Conservation (phyloP, 1,140 invertebrate species). For the Bombus huntii region DNA sequence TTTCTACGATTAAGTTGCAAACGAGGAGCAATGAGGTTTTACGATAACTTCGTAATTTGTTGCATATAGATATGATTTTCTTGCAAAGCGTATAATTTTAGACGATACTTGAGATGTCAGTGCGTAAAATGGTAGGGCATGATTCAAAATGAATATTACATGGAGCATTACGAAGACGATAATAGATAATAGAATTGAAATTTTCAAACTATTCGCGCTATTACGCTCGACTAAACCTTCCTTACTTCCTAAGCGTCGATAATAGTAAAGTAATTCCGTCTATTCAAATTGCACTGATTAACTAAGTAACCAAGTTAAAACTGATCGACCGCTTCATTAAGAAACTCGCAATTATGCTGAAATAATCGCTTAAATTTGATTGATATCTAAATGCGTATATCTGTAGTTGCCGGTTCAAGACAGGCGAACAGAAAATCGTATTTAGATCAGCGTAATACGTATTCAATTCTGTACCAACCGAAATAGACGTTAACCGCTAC, state of each 20-base stretch:
- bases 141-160: too few species aligned
- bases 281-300: background rate
- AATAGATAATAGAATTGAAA: background rate
- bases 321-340: background rate
- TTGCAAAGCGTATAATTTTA: background rate
- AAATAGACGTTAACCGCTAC: constrained; percentile 37
- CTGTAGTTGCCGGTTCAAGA: background rate
- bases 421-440: background rate
- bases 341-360: too few species aligned
- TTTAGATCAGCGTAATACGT: constrained; percentile 11
- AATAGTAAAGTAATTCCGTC: background rate
- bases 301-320: background rate
- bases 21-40: background rate
- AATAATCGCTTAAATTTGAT: background rate
- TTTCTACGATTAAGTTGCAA: background rate
- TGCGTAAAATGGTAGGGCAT: too few species aligned
- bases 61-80: background rate
- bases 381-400: background rate
- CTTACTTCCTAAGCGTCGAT: background rate
- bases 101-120: too few species aligned
- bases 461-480: constrained; percentile 18
- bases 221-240: too few species aligned
- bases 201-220: too few species aligned
- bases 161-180: background rate
- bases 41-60: background rate